Conservation (phyloP, 37 sponge, comb jelly and placozoan species). For the Cliona cf. orientalis region DNA sequence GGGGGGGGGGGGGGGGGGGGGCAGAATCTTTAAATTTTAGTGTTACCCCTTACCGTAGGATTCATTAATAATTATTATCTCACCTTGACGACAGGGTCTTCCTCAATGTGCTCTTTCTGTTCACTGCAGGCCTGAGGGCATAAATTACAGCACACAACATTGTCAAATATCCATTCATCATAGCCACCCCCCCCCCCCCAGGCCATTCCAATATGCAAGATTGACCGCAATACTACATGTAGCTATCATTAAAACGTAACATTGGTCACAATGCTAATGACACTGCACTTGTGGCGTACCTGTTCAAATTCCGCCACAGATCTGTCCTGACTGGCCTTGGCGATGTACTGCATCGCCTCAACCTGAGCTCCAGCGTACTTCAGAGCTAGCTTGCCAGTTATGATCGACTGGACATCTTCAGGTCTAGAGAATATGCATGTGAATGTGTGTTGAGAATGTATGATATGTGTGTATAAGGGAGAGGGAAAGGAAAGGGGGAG, state of each 20-base stretch:
- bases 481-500: background rate
- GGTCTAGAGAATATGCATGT: too few relatives aligned
- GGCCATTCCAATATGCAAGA: too few relatives aligned
- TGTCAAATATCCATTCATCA: too few relatives aligned
- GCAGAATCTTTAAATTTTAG: background rate
- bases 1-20: background rate
- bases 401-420: constrained; percentile 91
- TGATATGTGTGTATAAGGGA: background rate
- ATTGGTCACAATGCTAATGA: too few relatives aligned
- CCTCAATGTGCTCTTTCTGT: constrained; percentile 56
- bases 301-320: constrained; percentile 89
- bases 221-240: too few relatives aligned
- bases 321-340: constrained; percentile 87
- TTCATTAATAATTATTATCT: background rate
- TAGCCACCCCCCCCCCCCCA: too few relatives aligned
- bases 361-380: constrained; percentile 78
- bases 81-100: constrained; percentile 81
- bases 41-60: background rate
- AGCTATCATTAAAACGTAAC: too few relatives aligned
- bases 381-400: constrained; percentile 92
- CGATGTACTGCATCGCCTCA: constrained; percentile 92
- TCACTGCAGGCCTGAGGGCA: constrained; percentile 45
- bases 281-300: constrained; percentile 25
- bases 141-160: background rate
- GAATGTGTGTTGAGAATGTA: too few relatives aligned